These are phyloP conservation scores for Festucalex cinctus DNA, from an alignment of 2,113 vertebrate genomes.

Conservation along the genomic window DNA sequence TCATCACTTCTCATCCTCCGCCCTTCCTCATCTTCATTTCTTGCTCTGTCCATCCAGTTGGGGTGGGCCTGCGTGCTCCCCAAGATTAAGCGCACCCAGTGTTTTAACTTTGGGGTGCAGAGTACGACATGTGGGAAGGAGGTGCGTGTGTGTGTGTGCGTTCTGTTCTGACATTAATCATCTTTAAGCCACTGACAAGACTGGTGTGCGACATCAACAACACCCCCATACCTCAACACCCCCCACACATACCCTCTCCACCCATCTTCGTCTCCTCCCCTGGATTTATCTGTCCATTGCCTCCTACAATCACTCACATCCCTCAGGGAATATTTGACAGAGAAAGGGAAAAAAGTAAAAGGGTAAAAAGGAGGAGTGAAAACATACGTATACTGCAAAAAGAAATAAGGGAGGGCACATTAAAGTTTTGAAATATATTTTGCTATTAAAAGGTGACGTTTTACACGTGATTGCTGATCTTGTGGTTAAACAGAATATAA, in stretches of 20 bases:
- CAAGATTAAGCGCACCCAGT: slow-evolving; percentile 73
- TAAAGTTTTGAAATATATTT: slow-evolving; percentile 33
- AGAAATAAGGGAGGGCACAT: slow-evolving; percentile 25
- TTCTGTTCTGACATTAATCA: slow-evolving; percentile 87
- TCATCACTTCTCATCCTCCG: slow-evolving; percentile 63
- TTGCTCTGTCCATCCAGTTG: slow-evolving; percentile 52
- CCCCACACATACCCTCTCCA: slow-evolving; percentile 21
- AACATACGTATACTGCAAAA: slow-evolving; percentile 3
- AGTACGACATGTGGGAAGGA: slow-evolving; percentile 10
- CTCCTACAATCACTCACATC: slow-evolving; percentile 81
- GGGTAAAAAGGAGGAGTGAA: slow-evolving; percentile 21
- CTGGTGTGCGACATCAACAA: slow-evolving; percentile 51
- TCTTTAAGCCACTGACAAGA: slow-evolving; percentile 98
- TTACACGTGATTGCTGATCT: background rate
- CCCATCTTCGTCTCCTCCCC: slow-evolving; percentile 30
- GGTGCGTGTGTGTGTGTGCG: slow-evolving; percentile 32
- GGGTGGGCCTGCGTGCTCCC: slow-evolving; percentile 66
- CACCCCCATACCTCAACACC: slow-evolving; percentile 45
- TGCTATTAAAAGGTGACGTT: background rate
- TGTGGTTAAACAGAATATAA: background rate
- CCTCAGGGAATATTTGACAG: slow-evolving; percentile 67
- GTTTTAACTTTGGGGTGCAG: slow-evolving; percentile 49
- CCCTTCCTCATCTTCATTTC: slow-evolving; percentile 40
- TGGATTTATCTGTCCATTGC: slow-evolving; percentile 83
- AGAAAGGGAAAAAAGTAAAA: slow-evolving; percentile 50